Evolutionary conservation across 2,113 vertebrate genomes (phyloP).

Genomic region (Propithecus coquereli): DNA sequence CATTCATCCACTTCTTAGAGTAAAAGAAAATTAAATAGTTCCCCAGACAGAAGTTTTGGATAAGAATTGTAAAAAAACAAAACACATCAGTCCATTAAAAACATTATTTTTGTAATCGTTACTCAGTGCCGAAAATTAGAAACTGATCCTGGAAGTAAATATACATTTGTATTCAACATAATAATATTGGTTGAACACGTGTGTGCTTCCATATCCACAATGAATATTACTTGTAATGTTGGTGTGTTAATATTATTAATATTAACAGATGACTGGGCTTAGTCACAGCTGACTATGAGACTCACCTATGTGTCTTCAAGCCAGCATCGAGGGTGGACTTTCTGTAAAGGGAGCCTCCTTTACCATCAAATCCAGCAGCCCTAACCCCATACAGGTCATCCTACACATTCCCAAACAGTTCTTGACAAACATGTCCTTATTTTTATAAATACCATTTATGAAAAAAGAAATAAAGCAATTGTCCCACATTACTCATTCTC

Average conservation of each 20-base stretch:
- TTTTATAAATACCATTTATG: background rate
- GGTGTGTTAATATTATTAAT: background rate
- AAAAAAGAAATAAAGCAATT: background rate
- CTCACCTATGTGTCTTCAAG: background rate
- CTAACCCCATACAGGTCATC: background rate
- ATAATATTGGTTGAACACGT: background rate
- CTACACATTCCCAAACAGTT: background rate
- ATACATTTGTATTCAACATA: background rate
- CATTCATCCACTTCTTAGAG: background rate
- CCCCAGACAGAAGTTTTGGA: background rate
- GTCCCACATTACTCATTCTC: background rate
- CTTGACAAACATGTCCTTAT: background rate
- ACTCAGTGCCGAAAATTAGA: background rate
- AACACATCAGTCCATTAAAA: background rate
- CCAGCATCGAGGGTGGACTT: background rate
- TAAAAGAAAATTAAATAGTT: background rate
- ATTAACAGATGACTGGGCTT: background rate
- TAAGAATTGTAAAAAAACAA: background rate
- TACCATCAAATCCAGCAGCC: background rate
- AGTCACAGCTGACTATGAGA: background rate
- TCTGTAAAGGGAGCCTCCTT: background rate
- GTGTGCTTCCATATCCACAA: background rate
- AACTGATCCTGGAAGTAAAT: background rate
- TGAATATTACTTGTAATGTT: background rate
- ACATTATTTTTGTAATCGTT: background rate